These are phyloP conservation scores for Limnephilus rhombicus DNA, from an alignment of 2,888 invertebrate species.

Conservation along the genomic window DNA sequence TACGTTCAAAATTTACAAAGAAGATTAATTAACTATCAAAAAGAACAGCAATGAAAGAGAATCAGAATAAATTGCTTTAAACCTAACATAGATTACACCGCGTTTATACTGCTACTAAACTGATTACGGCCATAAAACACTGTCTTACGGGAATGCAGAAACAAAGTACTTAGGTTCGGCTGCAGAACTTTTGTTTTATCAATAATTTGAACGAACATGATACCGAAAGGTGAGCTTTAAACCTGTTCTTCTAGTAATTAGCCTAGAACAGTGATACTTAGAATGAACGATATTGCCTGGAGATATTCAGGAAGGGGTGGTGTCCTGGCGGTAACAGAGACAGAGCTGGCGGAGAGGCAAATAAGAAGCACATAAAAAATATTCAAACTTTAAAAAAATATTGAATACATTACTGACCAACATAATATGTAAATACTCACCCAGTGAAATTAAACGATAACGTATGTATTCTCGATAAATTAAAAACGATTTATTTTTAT, in stretches of 20 bases:
- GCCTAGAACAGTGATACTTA: background rate
- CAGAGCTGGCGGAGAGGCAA: no score
- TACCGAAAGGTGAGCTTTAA: background rate
- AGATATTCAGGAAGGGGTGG: background rate
- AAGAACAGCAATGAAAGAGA: background rate
- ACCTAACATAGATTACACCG: background rate
- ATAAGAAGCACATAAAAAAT: no score
- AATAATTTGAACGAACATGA: conserved; percentile 1
- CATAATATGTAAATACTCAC: no score
- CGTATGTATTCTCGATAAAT: no score
- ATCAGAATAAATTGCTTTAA: background rate
- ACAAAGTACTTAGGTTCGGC: background rate
- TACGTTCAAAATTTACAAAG: conserved; percentile 8
- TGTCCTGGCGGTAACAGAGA: no score
- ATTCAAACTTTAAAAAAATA: no score
- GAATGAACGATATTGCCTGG: background rate
- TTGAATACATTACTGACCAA: no score
- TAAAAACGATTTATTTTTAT: no score
- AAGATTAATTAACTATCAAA: background rate
- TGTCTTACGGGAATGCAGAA: background rate
- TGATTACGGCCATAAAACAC: background rate
- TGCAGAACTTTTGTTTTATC: background rate
- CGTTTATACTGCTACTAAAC: conserved; percentile 1
- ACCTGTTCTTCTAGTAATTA: background rate
- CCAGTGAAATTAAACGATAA: no score